Base-by-base conservation (phyloP, 2,797 vertebrate species). In the Ceryle rudis region DNA sequence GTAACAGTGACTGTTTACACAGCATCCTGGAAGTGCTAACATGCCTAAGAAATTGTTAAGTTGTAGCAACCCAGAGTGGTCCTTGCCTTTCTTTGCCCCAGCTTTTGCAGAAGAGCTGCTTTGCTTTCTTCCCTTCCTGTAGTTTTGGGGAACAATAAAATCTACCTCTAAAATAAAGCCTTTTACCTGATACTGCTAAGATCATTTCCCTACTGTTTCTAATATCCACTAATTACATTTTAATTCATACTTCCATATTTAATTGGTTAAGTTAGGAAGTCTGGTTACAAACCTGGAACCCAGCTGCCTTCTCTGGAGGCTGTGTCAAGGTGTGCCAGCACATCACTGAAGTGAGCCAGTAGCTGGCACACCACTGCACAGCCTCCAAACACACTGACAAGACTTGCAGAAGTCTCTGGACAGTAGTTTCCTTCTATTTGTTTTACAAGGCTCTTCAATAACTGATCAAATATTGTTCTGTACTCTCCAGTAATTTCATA, bases 321-420 rank as follows among this genome's bases (percentile, higher is more conserved):
- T 80, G 28, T 39, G 86, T 52, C 81, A 87, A 88, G 75, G 81
- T 85, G 82, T 96, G 77, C 80, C 92, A 94, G 92, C 91, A 74
- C 71, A 31, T 33, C 23, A 14, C 35, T 31, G 71, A 55, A 77
- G 51, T 2, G 65, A 95, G 65, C 52, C 81, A 70, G 80, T 3
- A 49, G 47, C 81, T 87, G 96, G 80, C 85, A 92, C 10, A 61
- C 17, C 35, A 3, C 89, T 60, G 55, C 52, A 33, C 61, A 89
- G 78, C 91, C 94, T 26, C 61, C 71, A 93, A 80, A 62, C 87
- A 64, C 25, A 11, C 6, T 5, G 72, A 35, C n/a, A 25, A 1
- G 47, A 49, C 75, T 90, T 88, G 82, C 73, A 91, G 64, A 72
- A 86, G 65, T 80, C 60, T 70, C 86, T 72, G 69, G 41, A 61